Conservation (phyloP, 2,797 vertebrate species). For the Pelodytes ibericus region DNA sequence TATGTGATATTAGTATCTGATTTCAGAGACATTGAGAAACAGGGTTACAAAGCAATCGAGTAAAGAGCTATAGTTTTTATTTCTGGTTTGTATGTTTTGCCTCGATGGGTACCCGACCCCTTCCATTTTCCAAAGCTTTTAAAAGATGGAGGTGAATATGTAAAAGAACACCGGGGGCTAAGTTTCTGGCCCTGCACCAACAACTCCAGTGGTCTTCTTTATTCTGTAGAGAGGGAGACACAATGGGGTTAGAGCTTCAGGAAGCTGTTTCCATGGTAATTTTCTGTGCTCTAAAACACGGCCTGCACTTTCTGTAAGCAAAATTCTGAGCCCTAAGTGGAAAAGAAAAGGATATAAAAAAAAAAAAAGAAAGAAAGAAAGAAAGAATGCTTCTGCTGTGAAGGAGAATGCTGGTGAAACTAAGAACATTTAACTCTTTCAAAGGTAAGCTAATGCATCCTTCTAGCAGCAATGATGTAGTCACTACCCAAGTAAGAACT, state of each 20-base stretch:
- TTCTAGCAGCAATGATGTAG: no score
- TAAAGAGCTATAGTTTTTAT: no score
- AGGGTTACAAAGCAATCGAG: background rate
- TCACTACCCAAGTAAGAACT: no score
- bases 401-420: background rate
- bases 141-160: constrained; percentile 30
- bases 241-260: constrained; percentile 38
- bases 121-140: constrained; percentile 10
- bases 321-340: constrained; percentile 20
- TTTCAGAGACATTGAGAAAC: background rate
- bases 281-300: constrained; percentile 35
- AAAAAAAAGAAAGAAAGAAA: constrained; percentile 7
- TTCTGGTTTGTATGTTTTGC: no score
- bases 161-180: constrained; percentile 28
- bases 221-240: constrained; percentile 45
- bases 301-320: constrained; percentile 42
- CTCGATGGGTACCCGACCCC: constrained; percentile 9
- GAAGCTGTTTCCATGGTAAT: constrained; percentile 51
- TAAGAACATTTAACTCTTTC: constrained; percentile 30
- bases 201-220: constrained; percentile 40
- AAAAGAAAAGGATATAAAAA: no score
- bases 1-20: no score
- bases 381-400: constrained; percentile 6
- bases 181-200: constrained; percentile 38
- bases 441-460: background rate